These are phyloP conservation scores for Drosophila anomalipes DNA, from an alignment of 2,888 invertebrate genomes.

Conservation along the genomic window DNA sequence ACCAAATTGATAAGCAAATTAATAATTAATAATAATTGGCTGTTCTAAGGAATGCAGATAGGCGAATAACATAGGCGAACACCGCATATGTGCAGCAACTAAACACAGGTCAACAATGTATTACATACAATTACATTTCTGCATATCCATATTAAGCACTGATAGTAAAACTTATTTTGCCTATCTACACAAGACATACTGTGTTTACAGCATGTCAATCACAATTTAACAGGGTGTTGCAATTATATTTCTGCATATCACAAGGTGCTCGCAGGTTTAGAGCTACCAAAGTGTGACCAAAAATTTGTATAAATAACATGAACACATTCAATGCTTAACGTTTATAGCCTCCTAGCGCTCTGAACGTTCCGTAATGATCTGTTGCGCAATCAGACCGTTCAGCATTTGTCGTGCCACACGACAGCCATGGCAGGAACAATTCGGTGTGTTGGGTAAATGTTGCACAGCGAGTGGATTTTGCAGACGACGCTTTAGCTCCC, in stretches of 20 bases:
- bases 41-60: not conserved
- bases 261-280: not conserved
- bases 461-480: slow-evolving; percentile 38
- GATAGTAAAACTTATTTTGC: not conserved
- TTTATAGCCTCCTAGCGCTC: not conserved
- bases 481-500: slow-evolving; percentile 28
- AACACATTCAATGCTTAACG: not conserved
- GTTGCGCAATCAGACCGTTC: slow-evolving; percentile 50
- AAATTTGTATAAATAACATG: not conserved
- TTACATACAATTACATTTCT: not conserved
- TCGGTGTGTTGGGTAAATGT: slow-evolving; percentile 47
- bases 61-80: not conserved
- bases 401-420: slow-evolving; percentile 55
- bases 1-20: not conserved
- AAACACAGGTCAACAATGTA: not conserved
- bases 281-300: not conserved
- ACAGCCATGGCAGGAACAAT: slow-evolving; percentile 60
- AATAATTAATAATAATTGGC: not conserved
- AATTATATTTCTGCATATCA: not conserved
- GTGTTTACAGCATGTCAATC: not conserved
- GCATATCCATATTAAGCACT: not conserved
- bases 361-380: slow-evolving; percentile 23
- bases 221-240: not conserved
- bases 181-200: not conserved
- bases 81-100: not conserved